These are phyloP conservation scores for Melanchra persicariae DNA, from an alignment of 2,888 invertebrate genomes.

Conservation along the genomic window DNA sequence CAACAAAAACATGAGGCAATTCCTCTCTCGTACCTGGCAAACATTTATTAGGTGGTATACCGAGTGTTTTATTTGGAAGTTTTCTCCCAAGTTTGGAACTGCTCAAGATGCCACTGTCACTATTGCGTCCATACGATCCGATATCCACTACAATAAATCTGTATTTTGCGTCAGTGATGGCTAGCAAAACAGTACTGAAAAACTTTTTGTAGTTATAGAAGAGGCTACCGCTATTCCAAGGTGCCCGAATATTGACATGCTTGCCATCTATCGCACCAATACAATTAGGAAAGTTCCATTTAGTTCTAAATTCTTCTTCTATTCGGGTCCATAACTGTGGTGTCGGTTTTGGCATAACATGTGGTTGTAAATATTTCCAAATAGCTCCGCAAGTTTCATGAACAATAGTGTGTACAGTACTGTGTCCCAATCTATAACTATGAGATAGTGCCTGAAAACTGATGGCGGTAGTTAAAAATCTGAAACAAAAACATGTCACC, in stretches of 20 bases:
- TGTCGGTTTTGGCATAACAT: slow-evolving; percentile 29
- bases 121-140: not conserved
- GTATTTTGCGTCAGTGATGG: slow-evolving; percentile 49
- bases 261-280: slow-evolving; percentile 34
- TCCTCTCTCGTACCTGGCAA: slow-evolving; percentile 42
- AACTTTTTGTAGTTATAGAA: slow-evolving; percentile 49
- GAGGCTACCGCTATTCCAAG: slow-evolving; percentile 48
- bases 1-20: slow-evolving; percentile 40
- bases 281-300: slow-evolving; percentile 45
- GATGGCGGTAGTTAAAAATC: slow-evolving; percentile 46
- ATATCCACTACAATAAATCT: slow-evolving; percentile 29
- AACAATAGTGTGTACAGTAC: slow-evolving; percentile 52
- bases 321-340: not conserved
- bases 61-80: slow-evolving; percentile 38
- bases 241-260: slow-evolving; percentile 46
- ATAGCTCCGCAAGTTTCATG: slow-evolving; percentile 48
- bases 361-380: slow-evolving; percentile 46
- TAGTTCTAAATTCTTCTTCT: slow-evolving; percentile 20
- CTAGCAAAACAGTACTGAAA: slow-evolving; percentile 50
- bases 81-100: slow-evolving; percentile 1
- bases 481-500: slow-evolving; percentile 41
- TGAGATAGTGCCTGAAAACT: slow-evolving; percentile 44
- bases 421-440: slow-evolving; percentile 47
- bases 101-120: not conserved
- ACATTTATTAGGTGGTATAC: slow-evolving; percentile 45